Percentiles rank a stretch among this genome's conserved stretches.
phyloP scores from a whole-genome alignment of 1,140 invertebrate genomes.

The Riptortus pedestris region DNA sequence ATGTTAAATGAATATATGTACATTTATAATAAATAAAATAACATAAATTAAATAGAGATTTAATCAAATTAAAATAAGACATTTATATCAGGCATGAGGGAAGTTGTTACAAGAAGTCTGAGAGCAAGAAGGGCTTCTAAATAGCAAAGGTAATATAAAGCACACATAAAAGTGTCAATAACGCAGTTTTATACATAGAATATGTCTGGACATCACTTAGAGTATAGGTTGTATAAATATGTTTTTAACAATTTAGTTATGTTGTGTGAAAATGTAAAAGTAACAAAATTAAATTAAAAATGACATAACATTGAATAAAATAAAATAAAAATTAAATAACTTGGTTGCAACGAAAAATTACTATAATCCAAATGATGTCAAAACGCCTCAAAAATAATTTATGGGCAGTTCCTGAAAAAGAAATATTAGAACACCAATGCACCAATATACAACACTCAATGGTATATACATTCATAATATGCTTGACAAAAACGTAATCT shows the following conservation, averaged over 20 bases:
- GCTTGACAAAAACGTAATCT: not conserved
- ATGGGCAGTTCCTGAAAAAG: slow-evolving; percentile 23
- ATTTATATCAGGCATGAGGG: not conserved
- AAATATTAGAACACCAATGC: not conserved
- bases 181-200: slow-evolving; percentile 1
- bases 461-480: not conserved
- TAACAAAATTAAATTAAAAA: not conserved
- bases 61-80: no score
- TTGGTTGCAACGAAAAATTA: slow-evolving; percentile 16
- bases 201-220: slow-evolving; percentile 28
- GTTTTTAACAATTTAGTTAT: slow-evolving; percentile 18
- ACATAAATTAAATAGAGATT: no score
- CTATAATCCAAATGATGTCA: slow-evolving; percentile 29
- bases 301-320: slow-evolving; percentile 4
- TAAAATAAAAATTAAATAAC: slow-evolving; percentile 10
- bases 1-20: no score
- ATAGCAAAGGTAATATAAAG: not conserved
- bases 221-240: slow-evolving; percentile 27
- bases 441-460: not conserved
- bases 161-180: not conserved
- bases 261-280: slow-evolving; percentile 15
- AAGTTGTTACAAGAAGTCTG: not conserved
- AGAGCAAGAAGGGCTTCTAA: not conserved
- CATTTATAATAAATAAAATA: no score
- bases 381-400: slow-evolving; percentile 26